Evolutionary conservation across 2,888 invertebrate genomes (phyloP).

Genomic region (Eueremaeus valkanovi): DNA sequence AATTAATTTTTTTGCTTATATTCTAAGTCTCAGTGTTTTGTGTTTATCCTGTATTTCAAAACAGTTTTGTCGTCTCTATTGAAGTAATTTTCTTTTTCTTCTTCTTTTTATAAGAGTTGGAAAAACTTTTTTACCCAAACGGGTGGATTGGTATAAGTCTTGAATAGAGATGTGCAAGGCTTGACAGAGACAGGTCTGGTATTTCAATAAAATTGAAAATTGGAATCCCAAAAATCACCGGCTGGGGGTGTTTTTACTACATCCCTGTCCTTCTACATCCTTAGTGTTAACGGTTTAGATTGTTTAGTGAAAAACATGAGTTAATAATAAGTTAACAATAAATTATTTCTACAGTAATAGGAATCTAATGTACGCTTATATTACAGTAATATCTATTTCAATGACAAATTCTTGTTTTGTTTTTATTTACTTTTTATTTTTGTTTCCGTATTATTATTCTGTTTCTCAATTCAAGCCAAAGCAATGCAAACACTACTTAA

Average conservation of each 20-base stretch:
- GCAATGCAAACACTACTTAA: constrained; percentile 9
- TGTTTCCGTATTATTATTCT: not conserved
- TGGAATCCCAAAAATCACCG: too few relatives aligned
- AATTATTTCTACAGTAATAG: too few relatives aligned
- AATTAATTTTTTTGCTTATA: too few relatives aligned
- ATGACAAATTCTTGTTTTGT: constrained; percentile 16
- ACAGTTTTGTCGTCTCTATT: not conserved
- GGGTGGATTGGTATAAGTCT: too few relatives aligned
- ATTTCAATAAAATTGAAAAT: too few relatives aligned
- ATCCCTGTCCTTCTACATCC: too few relatives aligned
- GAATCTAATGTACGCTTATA: too few relatives aligned
- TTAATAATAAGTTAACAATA: not conserved
- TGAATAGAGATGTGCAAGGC: too few relatives aligned
- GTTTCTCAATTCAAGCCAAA: not conserved
- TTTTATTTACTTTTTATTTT: constrained; percentile 3
- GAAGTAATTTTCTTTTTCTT: not conserved
- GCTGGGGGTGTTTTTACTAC: too few relatives aligned
- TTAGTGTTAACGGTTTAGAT: too few relatives aligned
- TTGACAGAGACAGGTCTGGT: too few relatives aligned
- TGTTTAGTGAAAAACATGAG: not conserved
- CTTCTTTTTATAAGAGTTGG: not conserved
- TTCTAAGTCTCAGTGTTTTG: too few relatives aligned
- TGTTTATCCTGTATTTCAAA: not conserved
- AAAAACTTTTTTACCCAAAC: not conserved
- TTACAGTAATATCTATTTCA: not conserved